Percentiles rank a stretch among this genome's conserved stretches.
phyloP scores from a whole-genome alignment of 2,113 vertebrate species.

The Drymodes brunneopygia region DNA sequence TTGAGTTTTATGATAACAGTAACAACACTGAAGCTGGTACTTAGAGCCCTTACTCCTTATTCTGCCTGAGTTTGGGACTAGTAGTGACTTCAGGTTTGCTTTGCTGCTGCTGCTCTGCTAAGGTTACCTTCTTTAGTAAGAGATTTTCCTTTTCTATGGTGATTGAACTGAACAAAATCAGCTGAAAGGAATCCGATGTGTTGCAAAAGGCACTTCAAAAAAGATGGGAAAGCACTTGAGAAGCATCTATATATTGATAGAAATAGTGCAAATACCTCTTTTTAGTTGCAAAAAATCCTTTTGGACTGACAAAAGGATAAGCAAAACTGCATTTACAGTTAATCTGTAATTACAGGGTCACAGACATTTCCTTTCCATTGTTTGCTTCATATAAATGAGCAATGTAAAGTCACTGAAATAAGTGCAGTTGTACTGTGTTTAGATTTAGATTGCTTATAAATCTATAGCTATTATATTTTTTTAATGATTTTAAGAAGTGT shows the following conservation, averaged over 20 bases:
- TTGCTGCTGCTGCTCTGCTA: slow-evolving; percentile 51
- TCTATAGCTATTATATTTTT: slow-evolving; percentile 56
- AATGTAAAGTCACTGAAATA: background rate
- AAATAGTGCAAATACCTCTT: background rate
- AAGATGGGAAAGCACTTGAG: background rate
- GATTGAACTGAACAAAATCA: background rate
- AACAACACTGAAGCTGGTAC: background rate
- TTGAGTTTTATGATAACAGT: slow-evolving; percentile 10
- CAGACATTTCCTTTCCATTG: background rate
- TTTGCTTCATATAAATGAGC: slow-evolving; percentile 10
- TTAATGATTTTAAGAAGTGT: background rate
- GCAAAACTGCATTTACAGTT: background rate
- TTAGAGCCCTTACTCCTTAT: background rate
- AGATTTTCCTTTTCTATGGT: background rate
- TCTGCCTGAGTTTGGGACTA: background rate
- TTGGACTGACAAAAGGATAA: background rate
- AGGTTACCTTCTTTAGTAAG: background rate
- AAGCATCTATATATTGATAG: background rate
- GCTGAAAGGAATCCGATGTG: background rate
- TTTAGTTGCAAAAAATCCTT: background rate
- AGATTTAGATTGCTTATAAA: background rate
- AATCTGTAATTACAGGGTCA: background rate
- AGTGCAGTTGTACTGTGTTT: slow-evolving; percentile 13
- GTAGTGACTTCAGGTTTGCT: slow-evolving; percentile 3
- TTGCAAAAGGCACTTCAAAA: background rate